These are phyloP conservation scores for Chroicocephalus ridibundus DNA, from an alignment of 2,113 vertebrate genomes.

Conservation along the genomic window DNA sequence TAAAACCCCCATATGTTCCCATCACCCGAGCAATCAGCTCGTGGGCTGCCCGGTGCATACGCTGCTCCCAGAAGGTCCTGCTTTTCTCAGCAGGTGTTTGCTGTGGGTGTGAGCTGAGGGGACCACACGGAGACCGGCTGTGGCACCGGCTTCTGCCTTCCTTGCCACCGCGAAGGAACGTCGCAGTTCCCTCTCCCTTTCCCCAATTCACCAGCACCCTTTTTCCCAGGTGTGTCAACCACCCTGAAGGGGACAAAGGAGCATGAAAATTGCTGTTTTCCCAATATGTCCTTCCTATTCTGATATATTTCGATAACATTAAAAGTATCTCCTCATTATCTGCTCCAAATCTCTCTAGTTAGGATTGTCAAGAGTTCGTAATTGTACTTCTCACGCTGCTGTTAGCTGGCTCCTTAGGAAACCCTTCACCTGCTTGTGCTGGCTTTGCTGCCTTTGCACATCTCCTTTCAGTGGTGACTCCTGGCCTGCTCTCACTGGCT, in stretches of 20 bases:
- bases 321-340: not conserved
- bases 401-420: not conserved
- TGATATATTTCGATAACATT: not conserved
- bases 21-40: accelerated
- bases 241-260: not conserved
- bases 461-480: not conserved
- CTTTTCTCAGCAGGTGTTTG: not conserved
- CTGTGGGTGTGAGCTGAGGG: not conserved
- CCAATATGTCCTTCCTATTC: not conserved
- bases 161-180: not conserved
- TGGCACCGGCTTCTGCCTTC: not conserved
- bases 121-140: not conserved
- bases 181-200: accelerated
- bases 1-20: not conserved
- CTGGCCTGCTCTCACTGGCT: not conserved
- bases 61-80: not conserved
- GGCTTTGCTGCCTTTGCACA: not conserved
- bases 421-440: not conserved
- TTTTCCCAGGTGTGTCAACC: not conserved
- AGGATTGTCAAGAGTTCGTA: not conserved
- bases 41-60: not conserved
- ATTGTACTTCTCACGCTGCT: not conserved
- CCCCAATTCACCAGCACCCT: not conserved
- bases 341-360: not conserved
- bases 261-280: not conserved